Conservation (phyloP, 2,797 vertebrate species). For the Coluber constrictor region DNA sequence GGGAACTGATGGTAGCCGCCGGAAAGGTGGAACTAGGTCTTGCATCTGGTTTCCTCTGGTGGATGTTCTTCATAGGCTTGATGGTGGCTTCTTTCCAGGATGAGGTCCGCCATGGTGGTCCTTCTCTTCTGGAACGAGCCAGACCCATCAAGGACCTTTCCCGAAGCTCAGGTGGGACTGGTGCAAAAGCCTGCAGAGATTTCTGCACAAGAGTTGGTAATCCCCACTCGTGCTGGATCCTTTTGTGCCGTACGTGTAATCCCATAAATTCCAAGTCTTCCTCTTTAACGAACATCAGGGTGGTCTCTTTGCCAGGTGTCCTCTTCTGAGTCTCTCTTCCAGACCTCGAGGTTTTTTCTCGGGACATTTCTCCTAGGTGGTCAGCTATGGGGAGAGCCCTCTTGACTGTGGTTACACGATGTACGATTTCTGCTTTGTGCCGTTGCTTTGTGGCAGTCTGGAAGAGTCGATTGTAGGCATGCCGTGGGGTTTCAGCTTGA, state of each 20-base stretch:
- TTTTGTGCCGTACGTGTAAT: background rate
- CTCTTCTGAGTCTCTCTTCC: background rate
- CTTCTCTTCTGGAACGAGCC: background rate
- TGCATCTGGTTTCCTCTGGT: background rate
- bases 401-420: background rate
- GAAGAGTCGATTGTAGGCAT: background rate
- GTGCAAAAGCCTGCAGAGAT: background rate
- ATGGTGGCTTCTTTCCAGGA: too few species aligned
- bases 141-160: background rate
- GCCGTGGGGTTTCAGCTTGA: too few species aligned
- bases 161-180: background rate
- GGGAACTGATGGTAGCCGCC: background rate
- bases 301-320: background rate
- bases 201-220: background rate
- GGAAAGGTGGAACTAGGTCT: rapidly evolving
- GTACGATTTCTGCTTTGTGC: background rate
- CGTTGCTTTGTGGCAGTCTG: background rate
- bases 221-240: background rate
- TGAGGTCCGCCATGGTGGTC: background rate
- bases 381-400: background rate
- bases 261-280: background rate
- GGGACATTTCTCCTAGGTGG: background rate
- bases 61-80: background rate
- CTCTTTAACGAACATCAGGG: background rate
- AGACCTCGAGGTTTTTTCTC: background rate